phyloP scores from a whole-genome alignment of 2,113 vertebrate genomes.

The Leucosticte australis region DNA sequence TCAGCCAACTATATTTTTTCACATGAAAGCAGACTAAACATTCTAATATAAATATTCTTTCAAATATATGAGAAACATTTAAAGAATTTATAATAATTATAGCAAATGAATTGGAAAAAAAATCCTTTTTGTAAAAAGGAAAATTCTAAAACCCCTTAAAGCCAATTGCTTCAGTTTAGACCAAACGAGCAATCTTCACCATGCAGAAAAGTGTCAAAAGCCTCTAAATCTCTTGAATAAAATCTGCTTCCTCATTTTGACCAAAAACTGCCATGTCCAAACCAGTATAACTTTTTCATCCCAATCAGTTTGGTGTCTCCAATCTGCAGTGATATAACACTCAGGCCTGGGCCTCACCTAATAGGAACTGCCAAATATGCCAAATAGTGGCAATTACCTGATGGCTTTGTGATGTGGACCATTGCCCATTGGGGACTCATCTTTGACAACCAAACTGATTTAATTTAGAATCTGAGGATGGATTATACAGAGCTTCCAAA shows the following conservation, averaged over 20 bases:
- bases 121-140: background rate
- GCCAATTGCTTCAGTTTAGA: background rate
- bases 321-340: background rate
- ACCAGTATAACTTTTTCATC: background rate
- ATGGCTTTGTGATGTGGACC: constrained; percentile 39
- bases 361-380: constrained; percentile 42
- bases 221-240: background rate
- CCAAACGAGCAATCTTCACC: background rate
- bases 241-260: background rate
- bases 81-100: background rate
- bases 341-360: background rate
- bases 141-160: background rate
- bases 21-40: background rate
- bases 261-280: background rate
- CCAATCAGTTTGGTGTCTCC: background rate
- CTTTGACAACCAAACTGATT: constrained; percentile 33
- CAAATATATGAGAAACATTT: background rate
- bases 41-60: background rate
- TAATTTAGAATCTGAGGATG: background rate
- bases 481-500: background rate
- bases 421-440: constrained; percentile 16
- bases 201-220: background rate
- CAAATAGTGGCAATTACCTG: constrained; percentile 32
- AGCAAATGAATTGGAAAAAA: background rate
- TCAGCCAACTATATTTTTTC: background rate